These are phyloP conservation scores for Tachypleus tridentatus DNA, from an alignment of 1,140 invertebrate species.

Conservation along the genomic window DNA sequence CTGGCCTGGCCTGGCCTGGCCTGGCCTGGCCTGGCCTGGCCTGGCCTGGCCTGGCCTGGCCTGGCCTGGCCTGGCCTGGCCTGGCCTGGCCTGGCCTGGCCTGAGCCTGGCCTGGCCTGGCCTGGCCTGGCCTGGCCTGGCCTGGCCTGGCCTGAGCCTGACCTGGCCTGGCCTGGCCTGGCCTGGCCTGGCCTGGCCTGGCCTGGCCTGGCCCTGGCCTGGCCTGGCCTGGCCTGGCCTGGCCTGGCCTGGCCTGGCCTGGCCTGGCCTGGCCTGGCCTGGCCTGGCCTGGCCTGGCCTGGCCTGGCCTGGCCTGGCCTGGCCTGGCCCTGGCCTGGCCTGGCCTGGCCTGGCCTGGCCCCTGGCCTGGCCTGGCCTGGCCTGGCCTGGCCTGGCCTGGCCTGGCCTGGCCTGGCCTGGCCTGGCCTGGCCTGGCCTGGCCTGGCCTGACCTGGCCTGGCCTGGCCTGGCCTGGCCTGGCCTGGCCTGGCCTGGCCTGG, in stretches of 20 bases:
- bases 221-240: slow-evolving; percentile 27
- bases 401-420: slow-evolving; percentile 18
- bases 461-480: slow-evolving; percentile 18
- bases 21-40: slow-evolving; percentile 18
- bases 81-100: slow-evolving; percentile 12
- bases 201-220: slow-evolving; percentile 26
- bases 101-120: neutral
- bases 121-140: slow-evolving; percentile 1
- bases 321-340: no score
- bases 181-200: slow-evolving; percentile 21
- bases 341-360: slow-evolving; percentile 13
- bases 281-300: slow-evolving; percentile 24
- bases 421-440: slow-evolving; percentile 21
- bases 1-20: slow-evolving; percentile 19
- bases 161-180: slow-evolving; percentile 18
- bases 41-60: slow-evolving; percentile 20
- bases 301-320: slow-evolving; percentile 23
- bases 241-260: slow-evolving; percentile 22
- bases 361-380: no score
- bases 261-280: slow-evolving; percentile 25
- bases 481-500: slow-evolving; percentile 21
- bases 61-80: slow-evolving; percentile 18
- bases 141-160: slow-evolving; percentile 7
- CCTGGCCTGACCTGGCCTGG: slow-evolving; percentile 24
- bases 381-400: slow-evolving; percentile 20